phyloP scores from a whole-genome alignment of 2,797 vertebrate genomes.

The Acrocephalus scirpaceus region DNA sequence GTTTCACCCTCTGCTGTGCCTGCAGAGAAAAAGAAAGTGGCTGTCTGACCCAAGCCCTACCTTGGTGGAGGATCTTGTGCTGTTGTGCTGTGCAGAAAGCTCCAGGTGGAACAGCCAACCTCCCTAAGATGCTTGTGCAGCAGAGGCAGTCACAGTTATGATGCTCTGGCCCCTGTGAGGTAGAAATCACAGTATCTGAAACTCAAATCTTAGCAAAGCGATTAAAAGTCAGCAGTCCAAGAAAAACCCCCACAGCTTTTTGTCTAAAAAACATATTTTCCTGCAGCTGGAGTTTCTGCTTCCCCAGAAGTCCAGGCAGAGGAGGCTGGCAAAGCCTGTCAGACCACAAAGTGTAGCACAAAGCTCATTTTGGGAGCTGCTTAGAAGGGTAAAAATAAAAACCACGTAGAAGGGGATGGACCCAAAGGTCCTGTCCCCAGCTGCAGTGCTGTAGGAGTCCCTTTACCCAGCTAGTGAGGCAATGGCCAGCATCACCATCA shows the following conservation, averaged over 20 bases:
- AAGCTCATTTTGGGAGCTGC: background rate
- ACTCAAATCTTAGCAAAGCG: background rate
- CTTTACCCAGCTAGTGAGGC: background rate
- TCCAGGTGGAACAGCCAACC: background rate
- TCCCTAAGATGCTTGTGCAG: too few species aligned
- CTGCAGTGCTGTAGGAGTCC: fast-evolving
- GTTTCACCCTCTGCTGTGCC: background rate
- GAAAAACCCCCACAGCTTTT: background rate
- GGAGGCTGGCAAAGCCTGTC: background rate
- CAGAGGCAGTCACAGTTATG: fast-evolving
- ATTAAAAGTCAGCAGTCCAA: background rate
- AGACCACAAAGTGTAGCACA: background rate
- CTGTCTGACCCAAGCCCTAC: fast-evolving
- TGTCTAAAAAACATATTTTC: background rate
- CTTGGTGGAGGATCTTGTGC: background rate
- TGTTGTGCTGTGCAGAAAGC: background rate
- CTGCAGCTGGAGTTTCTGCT: background rate
- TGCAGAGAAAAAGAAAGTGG: background rate
- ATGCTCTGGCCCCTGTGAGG: background rate
- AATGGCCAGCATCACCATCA: too few species aligned
- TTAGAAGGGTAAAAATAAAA: background rate
- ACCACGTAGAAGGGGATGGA: background rate
- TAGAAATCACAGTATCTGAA: background rate
- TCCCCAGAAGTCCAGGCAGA: background rate
- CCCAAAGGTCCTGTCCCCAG: background rate